Percentiles rank a stretch among this genome's conserved stretches.
Evolutionary conservation across 2,113 vertebrate species (phyloP).

Genomic region (Petroica traversi): DNA sequence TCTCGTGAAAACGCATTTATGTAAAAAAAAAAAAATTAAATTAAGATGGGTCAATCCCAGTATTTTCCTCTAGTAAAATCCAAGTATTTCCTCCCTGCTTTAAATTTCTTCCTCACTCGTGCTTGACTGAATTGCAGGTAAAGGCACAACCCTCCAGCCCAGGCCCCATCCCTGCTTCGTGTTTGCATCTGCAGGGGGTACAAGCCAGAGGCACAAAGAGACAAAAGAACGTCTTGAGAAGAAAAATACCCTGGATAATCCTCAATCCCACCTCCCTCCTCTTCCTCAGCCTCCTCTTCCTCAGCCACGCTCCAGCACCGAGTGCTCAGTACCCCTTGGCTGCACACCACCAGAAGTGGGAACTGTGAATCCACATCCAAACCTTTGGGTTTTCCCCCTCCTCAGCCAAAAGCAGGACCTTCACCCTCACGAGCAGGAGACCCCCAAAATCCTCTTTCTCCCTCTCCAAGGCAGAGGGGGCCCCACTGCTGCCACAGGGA

Average conservation of each 20-base stretch:
- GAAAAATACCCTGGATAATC: neutral
- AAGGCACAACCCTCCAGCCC: neutral
- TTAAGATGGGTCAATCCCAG: neutral
- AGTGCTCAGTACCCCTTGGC: neutral
- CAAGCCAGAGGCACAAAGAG: neutral
- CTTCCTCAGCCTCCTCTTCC: neutral
- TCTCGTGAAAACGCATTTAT: neutral
- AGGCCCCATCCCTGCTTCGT: accelerated
- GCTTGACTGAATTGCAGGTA: neutral
- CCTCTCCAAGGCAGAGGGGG: neutral
- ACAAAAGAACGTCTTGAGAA: neutral
- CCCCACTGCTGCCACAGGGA: neutral
- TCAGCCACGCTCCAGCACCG: neutral
- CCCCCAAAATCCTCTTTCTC: neutral
- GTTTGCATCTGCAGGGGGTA: neutral
- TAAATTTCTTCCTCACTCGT: neutral
- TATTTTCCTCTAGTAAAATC: neutral
- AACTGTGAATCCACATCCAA: neutral
- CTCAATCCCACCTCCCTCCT: neutral
- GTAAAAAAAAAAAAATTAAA: neutral
- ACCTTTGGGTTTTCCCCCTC: accelerated
- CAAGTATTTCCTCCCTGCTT: neutral
- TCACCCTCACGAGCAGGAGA: neutral
- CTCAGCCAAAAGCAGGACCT: neutral
- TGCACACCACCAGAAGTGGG: neutral